These are phyloP conservation scores for Siniperca obscura DNA, from an alignment of 2,797 vertebrate genomes.

Conservation along the genomic window DNA sequence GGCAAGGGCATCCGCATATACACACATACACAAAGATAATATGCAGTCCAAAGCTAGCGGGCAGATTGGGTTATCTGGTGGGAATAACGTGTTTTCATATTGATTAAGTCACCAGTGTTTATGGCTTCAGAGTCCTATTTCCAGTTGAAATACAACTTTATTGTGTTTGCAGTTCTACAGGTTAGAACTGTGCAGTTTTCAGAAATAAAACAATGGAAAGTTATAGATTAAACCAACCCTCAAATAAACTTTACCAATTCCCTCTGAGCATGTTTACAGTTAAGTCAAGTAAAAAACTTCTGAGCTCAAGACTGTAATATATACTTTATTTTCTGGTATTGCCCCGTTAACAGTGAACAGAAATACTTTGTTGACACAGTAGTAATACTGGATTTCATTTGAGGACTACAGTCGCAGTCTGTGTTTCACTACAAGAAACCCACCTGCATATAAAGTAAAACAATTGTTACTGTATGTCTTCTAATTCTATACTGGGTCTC, in stretches of 20 bases:
- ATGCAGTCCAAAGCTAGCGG: constrained; percentile 13
- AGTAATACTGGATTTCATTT: constrained; percentile 8
- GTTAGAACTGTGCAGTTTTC: constrained; percentile 2
- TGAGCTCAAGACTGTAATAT: constrained; percentile 3
- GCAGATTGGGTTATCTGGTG: constrained; percentile 45
- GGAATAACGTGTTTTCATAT: constrained; percentile 49
- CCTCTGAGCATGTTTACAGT: constrained; percentile 5
- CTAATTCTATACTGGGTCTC: constrained; percentile 5
- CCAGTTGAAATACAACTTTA: constrained; percentile 38
- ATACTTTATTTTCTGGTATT: not conserved
- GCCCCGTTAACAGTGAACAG: not conserved
- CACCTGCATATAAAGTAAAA: not conserved
- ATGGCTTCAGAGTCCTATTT: constrained; percentile 39
- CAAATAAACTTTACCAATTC: constrained; percentile 18
- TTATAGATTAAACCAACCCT: constrained; percentile 19
- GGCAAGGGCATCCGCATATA: constrained; percentile 48
- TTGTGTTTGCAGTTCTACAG: constrained; percentile 15
- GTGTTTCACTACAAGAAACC: constrained; percentile 14
- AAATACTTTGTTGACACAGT: constrained; percentile 13
- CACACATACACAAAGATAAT: constrained; percentile 1
- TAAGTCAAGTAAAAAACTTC: constrained; percentile 26
- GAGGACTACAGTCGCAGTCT: not conserved
- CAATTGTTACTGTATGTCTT: not conserved
- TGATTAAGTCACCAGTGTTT: constrained; percentile 52
- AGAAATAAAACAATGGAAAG: constrained; percentile 18